Percentiles rank a stretch among this genome's conserved stretches.
phyloP scores from a whole-genome alignment of 2,113 vertebrate genomes.

The Arizona elegans region DNA sequence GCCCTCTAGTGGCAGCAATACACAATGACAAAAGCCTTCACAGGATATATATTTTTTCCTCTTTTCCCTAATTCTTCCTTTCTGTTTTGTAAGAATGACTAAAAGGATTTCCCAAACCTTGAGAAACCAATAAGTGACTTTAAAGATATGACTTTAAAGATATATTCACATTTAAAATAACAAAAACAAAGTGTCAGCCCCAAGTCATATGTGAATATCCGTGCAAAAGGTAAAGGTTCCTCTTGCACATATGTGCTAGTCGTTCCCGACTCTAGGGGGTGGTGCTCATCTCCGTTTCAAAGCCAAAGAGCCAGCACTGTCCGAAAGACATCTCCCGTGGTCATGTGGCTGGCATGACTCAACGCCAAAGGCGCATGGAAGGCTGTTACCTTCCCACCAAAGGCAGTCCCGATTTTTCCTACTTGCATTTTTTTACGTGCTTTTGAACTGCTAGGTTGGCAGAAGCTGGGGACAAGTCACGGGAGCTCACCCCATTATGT shows the following conservation, averaged over 20 bases:
- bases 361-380: no score
- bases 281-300: no score
- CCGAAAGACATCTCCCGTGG: no score
- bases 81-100: slow-evolving; percentile 13
- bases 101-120: background rate
- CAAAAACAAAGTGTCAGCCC: background rate
- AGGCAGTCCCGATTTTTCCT: no score
- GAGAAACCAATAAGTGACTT: background rate
- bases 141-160: background rate
- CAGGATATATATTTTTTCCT: background rate
- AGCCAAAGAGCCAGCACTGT: no score
- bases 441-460: no score
- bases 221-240: background rate
- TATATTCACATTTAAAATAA: background rate
- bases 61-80: rapidly evolving
- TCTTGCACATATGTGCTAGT: no score
- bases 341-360: no score
- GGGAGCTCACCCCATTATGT: rapidly evolving
- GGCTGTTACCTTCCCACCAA: no score
- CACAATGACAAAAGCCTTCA: slow-evolving; percentile 46
- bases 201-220: background rate
- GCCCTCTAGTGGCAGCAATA: slow-evolving; percentile 76
- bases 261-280: no score
- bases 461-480: no score
- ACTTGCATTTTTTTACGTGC: no score